Evolutionary conservation across 2,797 vertebrate species (phyloP), one percentile per base, ranked within the genome.

Genomic region (Hydrolagus colliei): DNA sequence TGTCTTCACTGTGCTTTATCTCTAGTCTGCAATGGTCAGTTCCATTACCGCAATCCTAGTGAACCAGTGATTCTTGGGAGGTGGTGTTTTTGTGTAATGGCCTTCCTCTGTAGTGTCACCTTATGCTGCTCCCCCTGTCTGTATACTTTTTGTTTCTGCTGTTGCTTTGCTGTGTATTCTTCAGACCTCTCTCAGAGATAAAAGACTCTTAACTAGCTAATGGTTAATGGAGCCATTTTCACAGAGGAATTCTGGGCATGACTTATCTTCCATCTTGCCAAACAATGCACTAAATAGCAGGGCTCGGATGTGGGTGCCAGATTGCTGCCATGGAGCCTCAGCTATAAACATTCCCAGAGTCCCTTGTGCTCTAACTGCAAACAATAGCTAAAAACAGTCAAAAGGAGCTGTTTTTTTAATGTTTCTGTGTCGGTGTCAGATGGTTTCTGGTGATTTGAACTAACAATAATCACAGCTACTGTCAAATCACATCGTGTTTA

Each of bases 361-460:
- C 93, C 95, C 95, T 96, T 96, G 94, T 95, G 96, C 94, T 95
- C 92, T 86, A 95, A 94, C 93, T 95, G 92, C 96, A 95, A 95
- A 96, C 96, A 94, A 96, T 96, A 94, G 96, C 97, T 95, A 94
- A 94, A 94, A 95, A 88, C 93, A 92, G 96, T 96, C 96, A 97
- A 92, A 95, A 89, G 92, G 95, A 96, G 97, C 97, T 96, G 95
- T 96, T 92, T 94, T 93, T 94, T 97, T 94, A 96, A 94, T 97
- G 96, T 98, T 96, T 97, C 96, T 96, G 96, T 98, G 96, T 98
- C 97, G 95, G 98, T 96, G 98, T 95, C 95, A 96, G 96, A 97
- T 96, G 95, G 97, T 95, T 96, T 97, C 96, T 98, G 97, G 96
- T 97, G 96, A 97, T 98, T 98, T 97, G 96, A 97, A 96, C 94